These are phyloP conservation scores for Bedellia somnulentella DNA, from an alignment of 2,888 invertebrate genomes.

Conservation along the genomic window DNA sequence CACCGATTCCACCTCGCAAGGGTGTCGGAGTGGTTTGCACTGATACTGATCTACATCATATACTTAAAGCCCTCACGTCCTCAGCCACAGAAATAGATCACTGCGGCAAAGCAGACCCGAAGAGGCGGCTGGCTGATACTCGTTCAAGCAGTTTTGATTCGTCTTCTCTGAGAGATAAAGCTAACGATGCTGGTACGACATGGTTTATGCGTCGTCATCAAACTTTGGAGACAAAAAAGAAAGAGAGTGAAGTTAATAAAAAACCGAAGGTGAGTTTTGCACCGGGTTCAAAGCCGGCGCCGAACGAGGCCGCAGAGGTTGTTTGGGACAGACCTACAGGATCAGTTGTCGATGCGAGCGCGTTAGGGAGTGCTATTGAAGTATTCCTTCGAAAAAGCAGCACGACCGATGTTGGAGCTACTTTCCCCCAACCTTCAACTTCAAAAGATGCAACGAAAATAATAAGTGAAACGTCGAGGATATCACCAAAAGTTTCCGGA, in stretches of 20 bases:
- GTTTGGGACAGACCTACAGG: conserved; percentile 77
- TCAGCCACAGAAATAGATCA: conserved; percentile 79
- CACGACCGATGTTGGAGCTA: conserved; percentile 39
- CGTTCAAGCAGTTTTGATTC: conserved; percentile 86
- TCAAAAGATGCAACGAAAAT: not conserved
- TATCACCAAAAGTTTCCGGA: conserved; percentile 5
- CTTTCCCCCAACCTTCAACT: too few relatives aligned
- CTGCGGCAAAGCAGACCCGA: conserved; percentile 65
- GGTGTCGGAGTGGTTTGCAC: conserved; percentile 74
- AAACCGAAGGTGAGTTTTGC: conserved; percentile 62
- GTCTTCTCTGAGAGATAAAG: conserved; percentile 65
- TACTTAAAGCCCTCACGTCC: conserved; percentile 77
- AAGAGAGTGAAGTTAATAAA: conserved; percentile 47
- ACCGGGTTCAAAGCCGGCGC: conserved; percentile 61
- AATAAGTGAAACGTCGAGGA: not conserved
- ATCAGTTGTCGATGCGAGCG: conserved; percentile 78
- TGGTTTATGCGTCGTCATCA: conserved; percentile 82
- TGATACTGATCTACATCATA: conserved; percentile 78
- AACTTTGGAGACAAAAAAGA: conserved; percentile 68
- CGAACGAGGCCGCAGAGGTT: conserved; percentile 64
- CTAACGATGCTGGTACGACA: conserved; percentile 57
- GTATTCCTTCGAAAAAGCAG: conserved; percentile 71
- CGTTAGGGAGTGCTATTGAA: conserved; percentile 82
- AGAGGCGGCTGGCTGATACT: conserved; percentile 65
- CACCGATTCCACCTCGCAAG: conserved; percentile 17